Percentiles rank a stretch among this genome's conserved stretches.
These are phyloP conservation scores for Hedya salicella DNA, from an alignment of 2,888 invertebrate genomes.

Conservation along the genomic window DNA sequence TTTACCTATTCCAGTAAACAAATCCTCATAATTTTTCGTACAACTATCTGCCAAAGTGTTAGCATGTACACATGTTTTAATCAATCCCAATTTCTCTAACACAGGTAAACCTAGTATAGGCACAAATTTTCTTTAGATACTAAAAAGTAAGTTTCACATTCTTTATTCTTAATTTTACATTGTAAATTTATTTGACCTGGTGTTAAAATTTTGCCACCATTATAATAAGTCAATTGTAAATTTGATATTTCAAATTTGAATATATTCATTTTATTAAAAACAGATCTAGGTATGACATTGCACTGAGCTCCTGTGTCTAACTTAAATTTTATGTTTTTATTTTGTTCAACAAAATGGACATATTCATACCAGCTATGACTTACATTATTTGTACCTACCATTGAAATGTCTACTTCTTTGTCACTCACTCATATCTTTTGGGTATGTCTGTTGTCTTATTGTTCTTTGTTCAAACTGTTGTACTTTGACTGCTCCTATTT, in stretches of 20 bases:
- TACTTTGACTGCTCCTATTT: neutral
- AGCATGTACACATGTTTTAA: neutral
- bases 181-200: conserved; percentile 9
- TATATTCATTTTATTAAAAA: conserved; percentile 9
- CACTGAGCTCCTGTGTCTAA: conserved; percentile 20
- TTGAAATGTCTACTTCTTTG: no score
- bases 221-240: neutral
- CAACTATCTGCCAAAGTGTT: neutral
- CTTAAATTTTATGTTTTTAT: conserved; percentile 13
- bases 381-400: no score
- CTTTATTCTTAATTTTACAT: conserved; percentile 3
- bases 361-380: conserved; percentile 1
- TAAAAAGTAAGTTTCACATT: conserved; percentile 1
- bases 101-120: conserved; percentile 18
- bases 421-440: no score
- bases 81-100: neutral
- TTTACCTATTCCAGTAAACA: conserved; percentile 20
- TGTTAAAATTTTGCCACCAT: neutral
- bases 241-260: neutral
- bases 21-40: conserved; percentile 8
- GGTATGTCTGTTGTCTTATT: no score
- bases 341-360: conserved; percentile 9
- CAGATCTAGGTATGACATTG: conserved; percentile 1
- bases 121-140: conserved; percentile 10
- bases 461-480: neutral